Evolutionary conservation across 2,888 invertebrate genomes (phyloP).

Genomic region (Eudasyphora cyanicolor): DNA sequence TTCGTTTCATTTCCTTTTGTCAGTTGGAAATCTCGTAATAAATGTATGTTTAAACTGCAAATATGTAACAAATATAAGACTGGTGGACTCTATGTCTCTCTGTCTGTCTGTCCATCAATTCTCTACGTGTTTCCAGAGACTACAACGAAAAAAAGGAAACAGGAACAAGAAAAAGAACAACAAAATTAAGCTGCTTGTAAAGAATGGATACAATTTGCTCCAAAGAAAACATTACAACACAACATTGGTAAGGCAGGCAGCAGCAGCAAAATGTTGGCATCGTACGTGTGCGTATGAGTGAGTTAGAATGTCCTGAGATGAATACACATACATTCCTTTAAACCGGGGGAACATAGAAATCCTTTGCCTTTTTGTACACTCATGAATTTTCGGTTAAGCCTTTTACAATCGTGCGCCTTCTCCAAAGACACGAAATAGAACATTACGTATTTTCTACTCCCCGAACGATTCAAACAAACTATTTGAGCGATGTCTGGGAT

Average conservation of each 20-base stretch:
- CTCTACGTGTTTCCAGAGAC: conserved; percentile 3
- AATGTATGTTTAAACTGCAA: conserved; percentile 9
- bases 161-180: not conserved
- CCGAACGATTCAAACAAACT: conserved; percentile 38
- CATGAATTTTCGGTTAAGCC: not conserved
- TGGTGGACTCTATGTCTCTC: not conserved
- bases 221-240: conserved; percentile 7
- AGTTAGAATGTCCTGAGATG: not conserved
- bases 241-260: not conserved
- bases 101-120: not conserved
- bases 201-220: conserved; percentile 16
- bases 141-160: not conserved
- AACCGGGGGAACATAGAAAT: not conserved
- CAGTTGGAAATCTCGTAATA: not conserved
- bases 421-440: conserved; percentile 38
- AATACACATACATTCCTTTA: not conserved
- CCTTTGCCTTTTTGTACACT: not conserved
- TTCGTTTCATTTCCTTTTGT: not conserved
- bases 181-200: conserved; percentile 22
- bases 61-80: not conserved
- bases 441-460: conserved; percentile 47
- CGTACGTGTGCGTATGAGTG: not conserved
- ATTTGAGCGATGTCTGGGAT: not conserved
- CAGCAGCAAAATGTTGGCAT: not conserved
- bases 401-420: not conserved